phyloP scores from a whole-genome alignment of 2,113 vertebrate genomes.

The Hippocampus guttulatus region DNA sequence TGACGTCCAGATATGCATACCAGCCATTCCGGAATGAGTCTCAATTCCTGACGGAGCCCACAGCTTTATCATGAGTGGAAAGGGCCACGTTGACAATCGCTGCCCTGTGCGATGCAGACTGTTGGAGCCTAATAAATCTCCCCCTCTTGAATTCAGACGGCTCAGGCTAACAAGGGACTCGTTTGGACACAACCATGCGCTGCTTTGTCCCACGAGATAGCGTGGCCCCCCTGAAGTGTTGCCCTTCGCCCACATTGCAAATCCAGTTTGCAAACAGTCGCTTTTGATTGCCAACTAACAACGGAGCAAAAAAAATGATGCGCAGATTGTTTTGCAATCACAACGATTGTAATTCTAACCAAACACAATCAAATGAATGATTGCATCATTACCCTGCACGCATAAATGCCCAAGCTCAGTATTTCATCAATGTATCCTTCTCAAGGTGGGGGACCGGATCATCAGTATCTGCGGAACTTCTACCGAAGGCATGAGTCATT shows the following conservation, averaged over 20 bases:
- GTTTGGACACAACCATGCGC: constrained; percentile 31
- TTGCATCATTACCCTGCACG: too few species aligned
- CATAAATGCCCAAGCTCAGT: too few species aligned
- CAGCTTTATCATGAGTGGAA: constrained; percentile 19
- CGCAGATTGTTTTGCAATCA: neutral
- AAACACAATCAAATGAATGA: neutral
- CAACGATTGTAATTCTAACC: neutral
- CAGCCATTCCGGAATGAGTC: constrained; percentile 7
- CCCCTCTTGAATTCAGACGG: constrained; percentile 44
- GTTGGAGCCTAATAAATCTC: constrained; percentile 55
- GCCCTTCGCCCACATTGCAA: neutral
- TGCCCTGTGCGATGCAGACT: constrained; percentile 35
- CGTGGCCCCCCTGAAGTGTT: neutral
- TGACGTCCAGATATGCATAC: constrained; percentile 1
- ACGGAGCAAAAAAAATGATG: too few species aligned
- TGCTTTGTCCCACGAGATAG: constrained; percentile 9
- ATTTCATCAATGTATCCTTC: neutral
- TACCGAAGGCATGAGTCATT: constrained; percentile 90
- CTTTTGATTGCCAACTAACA: too few species aligned
- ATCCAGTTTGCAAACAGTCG: constrained; percentile 7
- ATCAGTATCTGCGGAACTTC: constrained; percentile 86
- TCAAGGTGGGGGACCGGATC: constrained; percentile 92
- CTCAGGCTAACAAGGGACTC: constrained; percentile 30
- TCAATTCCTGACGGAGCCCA: constrained; percentile 19
- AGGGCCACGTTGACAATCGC: constrained; percentile 43